Percentiles rank a stretch among this genome's conserved stretches.
These are phyloP conservation scores for Drosophila cognata DNA, from an alignment of 2,888 invertebrate genomes.

Conservation along the genomic window DNA sequence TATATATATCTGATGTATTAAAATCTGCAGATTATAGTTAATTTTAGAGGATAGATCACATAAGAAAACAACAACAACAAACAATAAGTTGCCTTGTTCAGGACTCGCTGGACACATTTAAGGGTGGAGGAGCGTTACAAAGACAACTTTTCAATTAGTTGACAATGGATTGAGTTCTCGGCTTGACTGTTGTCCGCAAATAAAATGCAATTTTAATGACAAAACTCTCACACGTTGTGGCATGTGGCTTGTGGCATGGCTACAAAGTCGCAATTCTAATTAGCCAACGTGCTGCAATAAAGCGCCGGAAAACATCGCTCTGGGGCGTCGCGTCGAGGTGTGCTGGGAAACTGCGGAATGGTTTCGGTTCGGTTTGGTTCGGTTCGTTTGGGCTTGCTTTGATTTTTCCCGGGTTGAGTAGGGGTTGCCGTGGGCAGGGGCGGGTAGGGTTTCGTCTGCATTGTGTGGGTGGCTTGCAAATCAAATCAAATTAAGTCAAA, in stretches of 20 bases:
- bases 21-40: not conserved
- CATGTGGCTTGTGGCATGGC: constrained; percentile 4
- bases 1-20: not conserved
- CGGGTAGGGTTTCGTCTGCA: constrained; percentile 7
- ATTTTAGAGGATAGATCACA: not conserved
- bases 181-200: constrained; percentile 58
- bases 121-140: not conserved
- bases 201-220: constrained; percentile 70
- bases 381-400: constrained; percentile 1
- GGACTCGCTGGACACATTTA: constrained; percentile 2
- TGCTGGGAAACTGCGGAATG: constrained; percentile 16
- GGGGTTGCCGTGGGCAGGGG: too few relatives aligned
- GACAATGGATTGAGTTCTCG: constrained; percentile 19
- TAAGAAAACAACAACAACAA: not conserved
- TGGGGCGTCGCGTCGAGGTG: constrained; percentile 29
- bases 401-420: not conserved
- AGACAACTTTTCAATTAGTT: constrained; percentile 29
- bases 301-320: constrained; percentile 53
- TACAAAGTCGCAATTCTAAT: constrained; percentile 65
- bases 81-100: too few relatives aligned
- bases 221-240: constrained; percentile 61
- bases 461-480: constrained; percentile 53
- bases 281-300: constrained; percentile 70
- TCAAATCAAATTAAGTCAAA: constrained; percentile 77
- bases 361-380: constrained; percentile 1